These are phyloP conservation scores for Acipenser transmontanus DNA, from an alignment of 2,797 vertebrate species.

Conservation along the genomic window DNA sequence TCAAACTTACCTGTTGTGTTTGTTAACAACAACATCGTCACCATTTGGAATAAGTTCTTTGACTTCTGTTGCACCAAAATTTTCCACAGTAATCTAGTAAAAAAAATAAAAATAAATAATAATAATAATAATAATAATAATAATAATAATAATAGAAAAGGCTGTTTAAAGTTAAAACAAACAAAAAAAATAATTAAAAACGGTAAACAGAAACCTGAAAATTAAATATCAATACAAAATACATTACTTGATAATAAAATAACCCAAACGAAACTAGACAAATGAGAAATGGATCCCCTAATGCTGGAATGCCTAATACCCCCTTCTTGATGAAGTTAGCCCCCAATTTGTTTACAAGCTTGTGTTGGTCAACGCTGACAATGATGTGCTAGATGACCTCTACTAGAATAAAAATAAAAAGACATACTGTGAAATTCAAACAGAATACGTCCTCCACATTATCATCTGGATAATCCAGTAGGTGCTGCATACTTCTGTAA, in stretches of 20 bases:
- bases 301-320: no score
- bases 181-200: no score
- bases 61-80: slow-evolving; percentile 92
- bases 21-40: slow-evolving; percentile 78
- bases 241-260: neutral
- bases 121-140: no score
- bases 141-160: no score
- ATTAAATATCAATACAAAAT: neutral
- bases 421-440: slow-evolving; percentile 72
- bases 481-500: slow-evolving; percentile 72
- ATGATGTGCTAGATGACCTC: no score
- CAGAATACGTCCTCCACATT: slow-evolving; percentile 57
- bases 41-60: slow-evolving; percentile 88
- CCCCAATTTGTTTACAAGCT: no score
- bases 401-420: neutral
- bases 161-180: no score
- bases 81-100: slow-evolving; percentile 89
- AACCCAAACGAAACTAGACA: no score
- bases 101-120: slow-evolving; percentile 9
- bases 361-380: no score
- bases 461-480: slow-evolving; percentile 74
- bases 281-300: no score
- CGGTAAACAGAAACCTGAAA: no score
- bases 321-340: no score
- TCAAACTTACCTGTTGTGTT: slow-evolving; percentile 80